phyloP scores from a whole-genome alignment of 53 echinoderm and acorn worm species.

The Astropecten irregularis region DNA sequence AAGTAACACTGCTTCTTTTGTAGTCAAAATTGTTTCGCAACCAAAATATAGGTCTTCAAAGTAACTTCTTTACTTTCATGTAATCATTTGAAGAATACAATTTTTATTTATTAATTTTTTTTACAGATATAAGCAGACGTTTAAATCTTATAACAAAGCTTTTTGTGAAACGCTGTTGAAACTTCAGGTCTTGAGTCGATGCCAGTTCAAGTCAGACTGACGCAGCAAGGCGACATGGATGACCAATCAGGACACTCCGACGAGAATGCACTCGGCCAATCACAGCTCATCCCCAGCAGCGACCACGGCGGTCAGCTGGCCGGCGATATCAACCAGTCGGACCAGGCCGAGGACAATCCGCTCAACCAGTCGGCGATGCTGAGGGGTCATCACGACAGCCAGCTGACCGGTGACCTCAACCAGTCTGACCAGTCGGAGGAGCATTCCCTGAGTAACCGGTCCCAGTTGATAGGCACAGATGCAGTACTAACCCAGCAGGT shows the following conservation, averaged over 20 bases:
- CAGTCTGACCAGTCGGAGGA: conserved; percentile 84
- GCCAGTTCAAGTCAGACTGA: not conserved
- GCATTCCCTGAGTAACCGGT: conserved; percentile 69
- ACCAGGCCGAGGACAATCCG: conserved; percentile 20
- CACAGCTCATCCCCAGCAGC: conserved; percentile 18
- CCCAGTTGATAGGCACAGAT: conserved; percentile 87
- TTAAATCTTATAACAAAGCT: too few relatives aligned
- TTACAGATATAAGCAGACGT: too few relatives aligned
- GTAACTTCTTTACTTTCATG: too few relatives aligned
- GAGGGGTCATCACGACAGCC: conserved; percentile 34
- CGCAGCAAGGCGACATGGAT: not conserved
- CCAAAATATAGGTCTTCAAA: too few relatives aligned
- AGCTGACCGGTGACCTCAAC: conserved; percentile 74
- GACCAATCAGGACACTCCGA: conserved; percentile 19
- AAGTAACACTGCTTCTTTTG: too few relatives aligned
- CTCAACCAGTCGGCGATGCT: conserved; percentile 36
- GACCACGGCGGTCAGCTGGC: conserved; percentile 70
- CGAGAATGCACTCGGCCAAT: conserved; percentile 25
- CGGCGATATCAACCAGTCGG: conserved; percentile 58
- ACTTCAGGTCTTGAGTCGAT: not conserved
- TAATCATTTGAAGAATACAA: too few relatives aligned
- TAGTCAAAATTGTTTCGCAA: too few relatives aligned
- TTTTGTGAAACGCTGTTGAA: too few relatives aligned
- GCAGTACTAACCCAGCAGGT: conserved; percentile 94
- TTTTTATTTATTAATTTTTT: too few relatives aligned